These are phyloP conservation scores for Sebastes aleutianus DNA, from an alignment of 2,797 vertebrate species.

Conservation along the genomic window DNA sequence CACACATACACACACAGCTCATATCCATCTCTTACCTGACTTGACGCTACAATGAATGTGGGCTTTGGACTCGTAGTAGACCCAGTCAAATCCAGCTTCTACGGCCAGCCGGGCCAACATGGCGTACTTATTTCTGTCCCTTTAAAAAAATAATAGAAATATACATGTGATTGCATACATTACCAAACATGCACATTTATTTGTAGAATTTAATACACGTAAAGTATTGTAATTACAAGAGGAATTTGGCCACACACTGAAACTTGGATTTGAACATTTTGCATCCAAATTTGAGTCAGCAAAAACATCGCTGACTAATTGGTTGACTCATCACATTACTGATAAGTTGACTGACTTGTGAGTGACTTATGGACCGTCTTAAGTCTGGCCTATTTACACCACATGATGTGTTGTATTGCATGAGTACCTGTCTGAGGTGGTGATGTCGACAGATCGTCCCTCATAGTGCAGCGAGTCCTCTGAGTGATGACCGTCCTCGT, in stretches of 20 bases:
- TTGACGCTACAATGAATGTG: slow-evolving; percentile 99
- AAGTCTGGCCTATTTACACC: neutral
- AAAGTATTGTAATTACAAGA: neutral
- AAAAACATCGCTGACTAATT: neutral
- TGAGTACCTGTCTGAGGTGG: slow-evolving; percentile 90
- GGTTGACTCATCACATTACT: slow-evolving; percentile 11
- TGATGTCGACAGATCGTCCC: slow-evolving; percentile 96
- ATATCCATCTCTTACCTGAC: slow-evolving; percentile 86
- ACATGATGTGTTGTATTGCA: neutral
- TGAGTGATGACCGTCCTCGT: slow-evolving; percentile 96
- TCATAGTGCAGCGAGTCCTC: slow-evolving; percentile 98
- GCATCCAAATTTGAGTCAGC: neutral
- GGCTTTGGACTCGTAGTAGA: slow-evolving; percentile 97
- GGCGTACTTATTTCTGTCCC: slow-evolving; percentile 91
- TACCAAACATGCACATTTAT: neutral
- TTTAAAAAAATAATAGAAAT: slow-evolving; percentile 14
- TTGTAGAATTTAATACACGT: neutral
- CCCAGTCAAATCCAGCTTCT: slow-evolving; percentile 99
- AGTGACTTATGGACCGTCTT: neutral
- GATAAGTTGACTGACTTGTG: neutral
- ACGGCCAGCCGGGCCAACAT: slow-evolving; percentile 96
- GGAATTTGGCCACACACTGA: neutral
- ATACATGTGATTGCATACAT: neutral
- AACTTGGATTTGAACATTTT: neutral
- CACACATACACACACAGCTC: slow-evolving; percentile 5